These are phyloP conservation scores for Actinia tenebrosa DNA, from an alignment of 64 coral and sea anemone species.

Conservation along the genomic window DNA sequence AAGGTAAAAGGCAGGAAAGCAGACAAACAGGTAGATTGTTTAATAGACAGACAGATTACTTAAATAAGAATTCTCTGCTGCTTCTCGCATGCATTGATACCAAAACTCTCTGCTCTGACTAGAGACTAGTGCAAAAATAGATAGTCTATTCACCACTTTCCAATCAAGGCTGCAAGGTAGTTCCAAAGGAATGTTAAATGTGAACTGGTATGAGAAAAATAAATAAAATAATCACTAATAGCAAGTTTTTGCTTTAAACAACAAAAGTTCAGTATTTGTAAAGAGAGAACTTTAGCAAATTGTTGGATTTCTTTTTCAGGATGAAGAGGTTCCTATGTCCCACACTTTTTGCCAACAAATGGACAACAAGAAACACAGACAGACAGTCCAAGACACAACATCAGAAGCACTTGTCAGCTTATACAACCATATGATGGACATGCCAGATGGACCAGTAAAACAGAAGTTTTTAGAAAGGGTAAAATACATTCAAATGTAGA, in stretches of 20 bases:
- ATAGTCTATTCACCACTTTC: too few species aligned
- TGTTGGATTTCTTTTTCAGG: conserved; percentile 12
- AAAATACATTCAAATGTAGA: neutral
- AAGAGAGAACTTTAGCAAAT: neutral
- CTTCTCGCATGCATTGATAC: too few species aligned
- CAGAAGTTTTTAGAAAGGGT: conserved; percentile 80
- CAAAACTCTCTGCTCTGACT: too few species aligned
- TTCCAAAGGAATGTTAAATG: too few species aligned
- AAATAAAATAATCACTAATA: too few species aligned
- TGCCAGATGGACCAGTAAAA: conserved; percentile 70
- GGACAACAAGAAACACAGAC: conserved; percentile 28
- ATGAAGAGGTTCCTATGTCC: conserved; percentile 49
- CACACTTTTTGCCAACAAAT: conserved; percentile 68
- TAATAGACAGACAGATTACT: neutral
- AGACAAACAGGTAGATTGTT: neutral
- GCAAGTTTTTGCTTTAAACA: too few species aligned
- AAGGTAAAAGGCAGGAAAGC: conserved; percentile 3
- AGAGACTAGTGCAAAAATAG: too few species aligned
- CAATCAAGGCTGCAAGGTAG: too few species aligned
- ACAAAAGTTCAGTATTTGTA: too few species aligned
- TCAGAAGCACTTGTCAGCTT: conserved; percentile 60
- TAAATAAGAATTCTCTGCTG: too few species aligned
- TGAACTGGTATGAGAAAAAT: too few species aligned
- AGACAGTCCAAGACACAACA: conserved; percentile 50
- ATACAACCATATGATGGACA: conserved; percentile 70